Conservation (phyloP, 2,797 vertebrate species). For the Fistularia tabacaria region DNA sequence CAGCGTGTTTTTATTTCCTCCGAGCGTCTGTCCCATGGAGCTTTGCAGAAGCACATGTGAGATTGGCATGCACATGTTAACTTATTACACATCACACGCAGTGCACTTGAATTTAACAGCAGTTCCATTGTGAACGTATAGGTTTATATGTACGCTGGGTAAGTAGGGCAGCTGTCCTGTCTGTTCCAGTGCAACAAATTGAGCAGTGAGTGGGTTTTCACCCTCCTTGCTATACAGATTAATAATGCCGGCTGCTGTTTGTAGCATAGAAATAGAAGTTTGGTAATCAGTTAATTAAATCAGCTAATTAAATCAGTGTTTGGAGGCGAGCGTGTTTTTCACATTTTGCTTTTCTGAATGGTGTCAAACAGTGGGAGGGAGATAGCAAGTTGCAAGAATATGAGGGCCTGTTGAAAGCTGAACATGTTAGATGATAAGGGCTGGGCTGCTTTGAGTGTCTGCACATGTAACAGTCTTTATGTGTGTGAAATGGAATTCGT, state of each 20-base stretch:
- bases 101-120: slow-evolving; percentile 26
- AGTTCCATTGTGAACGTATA: slow-evolving; percentile 20
- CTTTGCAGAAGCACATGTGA: slow-evolving; percentile 1
- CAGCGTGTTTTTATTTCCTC: slow-evolving; percentile 28
- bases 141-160: slow-evolving; percentile 14
- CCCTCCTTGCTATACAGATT: slow-evolving; percentile 47
- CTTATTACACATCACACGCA: slow-evolving; percentile 24
- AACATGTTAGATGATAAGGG: slow-evolving; percentile 37
- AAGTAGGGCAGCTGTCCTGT: slow-evolving; percentile 60
- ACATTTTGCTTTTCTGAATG: slow-evolving; percentile 64
- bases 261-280: slow-evolving; percentile 64
- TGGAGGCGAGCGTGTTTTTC: slow-evolving; percentile 62
- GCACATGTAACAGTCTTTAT: slow-evolving; percentile 4
- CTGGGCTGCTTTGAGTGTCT: neutral
- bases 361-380: slow-evolving; percentile 42
- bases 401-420: slow-evolving; percentile 61
- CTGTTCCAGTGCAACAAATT: slow-evolving; percentile 35
- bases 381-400: slow-evolving; percentile 26
- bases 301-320: slow-evolving; percentile 73
- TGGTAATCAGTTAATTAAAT: slow-evolving; percentile 76
- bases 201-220: slow-evolving; percentile 41
- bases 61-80: slow-evolving; percentile 7
- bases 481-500: neutral
- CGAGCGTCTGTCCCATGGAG: slow-evolving; percentile 13
- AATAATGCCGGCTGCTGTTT: slow-evolving; percentile 64